Percentiles rank a stretch among this genome's conserved stretches.
Conservation (phyloP, 1,140 invertebrate genomes). For the Subanguina moxae region DNA sequence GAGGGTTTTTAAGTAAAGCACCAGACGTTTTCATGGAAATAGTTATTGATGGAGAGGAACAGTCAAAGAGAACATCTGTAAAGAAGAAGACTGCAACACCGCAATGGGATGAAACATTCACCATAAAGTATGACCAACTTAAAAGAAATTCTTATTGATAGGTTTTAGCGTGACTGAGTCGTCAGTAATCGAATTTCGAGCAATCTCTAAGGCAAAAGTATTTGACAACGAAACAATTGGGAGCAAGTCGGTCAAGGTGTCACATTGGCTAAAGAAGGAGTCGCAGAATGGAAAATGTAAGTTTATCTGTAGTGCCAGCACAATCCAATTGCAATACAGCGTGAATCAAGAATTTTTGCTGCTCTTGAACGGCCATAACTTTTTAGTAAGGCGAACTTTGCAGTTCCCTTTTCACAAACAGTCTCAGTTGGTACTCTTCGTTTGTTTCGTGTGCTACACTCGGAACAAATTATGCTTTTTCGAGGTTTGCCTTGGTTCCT, state of each 20-base stretch:
- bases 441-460: too few relatives aligned
- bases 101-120: slow-evolving; percentile 52
- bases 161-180: slow-evolving; percentile 41
- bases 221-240: slow-evolving; percentile 52
- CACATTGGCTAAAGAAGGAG: slow-evolving; percentile 48
- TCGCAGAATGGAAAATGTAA: slow-evolving; percentile 50
- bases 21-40: slow-evolving; percentile 50
- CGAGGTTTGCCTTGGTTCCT: too few relatives aligned
- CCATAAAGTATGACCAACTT: too few relatives aligned
- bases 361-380: too few relatives aligned
- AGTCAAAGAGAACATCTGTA: slow-evolving; percentile 33
- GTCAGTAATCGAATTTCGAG: slow-evolving; percentile 46
- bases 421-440: too few relatives aligned
- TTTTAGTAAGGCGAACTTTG: too few relatives aligned
- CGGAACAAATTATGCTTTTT: too few relatives aligned
- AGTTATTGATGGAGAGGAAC: slow-evolving; percentile 26
- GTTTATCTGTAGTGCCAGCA: too few relatives aligned
- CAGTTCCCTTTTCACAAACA: too few relatives aligned
- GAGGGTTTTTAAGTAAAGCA: slow-evolving; percentile 32
- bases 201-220: slow-evolving; percentile 49
- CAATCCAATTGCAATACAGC: too few relatives aligned
- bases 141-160: too few relatives aligned
- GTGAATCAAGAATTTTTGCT: too few relatives aligned
- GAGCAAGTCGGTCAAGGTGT: slow-evolving; percentile 42
- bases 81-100: slow-evolving; percentile 52